A percentile compares a stretch with the other conserved stretches of the same genome.
These are phyloP conservation scores for Globodera rostochiensis DNA, from an alignment of 1,140 invertebrate species.

Conservation along the genomic window DNA sequence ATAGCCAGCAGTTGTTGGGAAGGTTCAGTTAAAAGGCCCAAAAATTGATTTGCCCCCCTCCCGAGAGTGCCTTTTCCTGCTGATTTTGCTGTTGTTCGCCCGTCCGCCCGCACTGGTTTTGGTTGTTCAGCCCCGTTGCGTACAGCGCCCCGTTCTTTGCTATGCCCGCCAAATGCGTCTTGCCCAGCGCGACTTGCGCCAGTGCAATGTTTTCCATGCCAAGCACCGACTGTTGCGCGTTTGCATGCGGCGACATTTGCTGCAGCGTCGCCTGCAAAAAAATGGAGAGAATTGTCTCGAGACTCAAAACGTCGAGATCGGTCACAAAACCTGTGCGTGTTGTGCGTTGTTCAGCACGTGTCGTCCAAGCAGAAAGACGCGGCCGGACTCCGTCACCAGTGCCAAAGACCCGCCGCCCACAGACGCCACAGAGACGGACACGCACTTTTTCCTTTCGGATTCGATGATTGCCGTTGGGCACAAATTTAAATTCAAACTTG, in stretches of 20 bases:
- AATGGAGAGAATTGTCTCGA: too few relatives aligned
- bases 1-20: too few relatives aligned
- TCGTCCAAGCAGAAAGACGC: slow-evolving; percentile 41
- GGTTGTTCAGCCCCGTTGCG: slow-evolving; percentile 96
- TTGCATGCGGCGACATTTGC: slow-evolving; percentile 7
- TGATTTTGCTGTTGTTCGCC: slow-evolving; percentile 17
- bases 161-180: slow-evolving; percentile 87
- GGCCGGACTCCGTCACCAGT: slow-evolving; percentile 57
- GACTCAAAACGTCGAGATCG: neutral
- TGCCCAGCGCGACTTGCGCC: slow-evolving; percentile 84
- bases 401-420: slow-evolving; percentile 48
- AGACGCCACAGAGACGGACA: slow-evolving; percentile 26
- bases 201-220: slow-evolving; percentile 79
- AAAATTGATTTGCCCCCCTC: neutral
- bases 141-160: slow-evolving; percentile 86
- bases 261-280: neutral
- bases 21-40: too few relatives aligned
- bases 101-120: slow-evolving; percentile 87
- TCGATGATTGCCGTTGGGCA: neutral
- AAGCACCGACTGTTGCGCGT: slow-evolving; percentile 63
- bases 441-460: slow-evolving; percentile 45
- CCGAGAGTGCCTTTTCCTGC: neutral
- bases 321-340: neutral
- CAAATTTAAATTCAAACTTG: slow-evolving; percentile 35
- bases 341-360: neutral